phyloP scores from a whole-genome alignment of 2,113 vertebrate species.

The Circaetus gallicus region DNA sequence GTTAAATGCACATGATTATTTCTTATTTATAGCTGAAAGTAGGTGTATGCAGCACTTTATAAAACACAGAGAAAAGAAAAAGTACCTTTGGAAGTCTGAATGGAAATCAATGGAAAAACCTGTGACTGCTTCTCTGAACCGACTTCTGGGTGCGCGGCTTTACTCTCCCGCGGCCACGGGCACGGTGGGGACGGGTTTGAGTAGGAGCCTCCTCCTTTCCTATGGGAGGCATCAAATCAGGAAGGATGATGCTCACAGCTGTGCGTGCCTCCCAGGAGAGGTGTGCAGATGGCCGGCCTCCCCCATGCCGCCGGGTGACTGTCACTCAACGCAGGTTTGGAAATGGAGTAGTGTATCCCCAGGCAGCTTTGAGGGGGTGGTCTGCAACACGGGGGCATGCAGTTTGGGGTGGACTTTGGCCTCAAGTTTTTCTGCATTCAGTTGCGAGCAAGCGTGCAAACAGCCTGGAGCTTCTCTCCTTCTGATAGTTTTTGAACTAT shows the following conservation, averaged over 20 bases:
- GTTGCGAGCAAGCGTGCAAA: neutral
- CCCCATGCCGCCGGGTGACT: accelerated
- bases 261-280: neutral
- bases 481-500: neutral
- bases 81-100: slow-evolving; percentile 16
- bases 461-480: neutral
- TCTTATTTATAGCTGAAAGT: slow-evolving; percentile 62
- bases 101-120: neutral
- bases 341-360: neutral
- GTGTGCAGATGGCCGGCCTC: neutral
- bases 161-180: neutral
- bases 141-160: neutral
- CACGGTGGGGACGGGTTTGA: neutral
- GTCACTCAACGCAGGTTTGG: neutral
- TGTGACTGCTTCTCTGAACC: neutral
- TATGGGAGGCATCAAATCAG: neutral
- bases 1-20: slow-evolving; percentile 52
- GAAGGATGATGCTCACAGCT: neutral
- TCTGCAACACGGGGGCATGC: neutral
- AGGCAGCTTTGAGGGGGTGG: neutral
- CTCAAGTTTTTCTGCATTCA: neutral
- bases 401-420: neutral
- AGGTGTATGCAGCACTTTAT: neutral
- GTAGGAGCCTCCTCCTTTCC: neutral
- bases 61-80: neutral